Evolutionary conservation across 64 coral and sea anemone genomes (phyloP).

Genomic region (Trachythela sp.): DNA sequence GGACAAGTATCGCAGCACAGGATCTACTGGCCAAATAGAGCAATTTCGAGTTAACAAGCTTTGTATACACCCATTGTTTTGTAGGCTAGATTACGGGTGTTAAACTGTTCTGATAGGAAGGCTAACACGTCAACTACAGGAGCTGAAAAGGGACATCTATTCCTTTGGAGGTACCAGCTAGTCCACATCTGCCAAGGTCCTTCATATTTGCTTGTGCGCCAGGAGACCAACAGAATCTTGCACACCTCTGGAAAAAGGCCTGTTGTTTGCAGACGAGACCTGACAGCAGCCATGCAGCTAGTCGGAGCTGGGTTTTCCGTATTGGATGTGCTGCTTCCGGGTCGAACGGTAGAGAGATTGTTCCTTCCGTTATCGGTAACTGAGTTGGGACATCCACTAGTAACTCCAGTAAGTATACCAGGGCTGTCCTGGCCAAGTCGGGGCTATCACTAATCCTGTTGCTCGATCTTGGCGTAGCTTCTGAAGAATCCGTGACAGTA

Average conservation of each 20-base stretch:
- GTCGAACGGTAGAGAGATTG: neutral
- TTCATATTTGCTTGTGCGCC: slow-evolving; percentile 5
- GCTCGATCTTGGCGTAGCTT: slow-evolving; percentile 36
- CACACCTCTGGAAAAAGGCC: slow-evolving; percentile 7
- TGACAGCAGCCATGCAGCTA: slow-evolving; percentile 9
- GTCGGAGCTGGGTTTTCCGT: neutral
- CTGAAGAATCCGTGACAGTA: slow-evolving; percentile 25
- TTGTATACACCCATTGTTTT: slow-evolving; percentile 2
- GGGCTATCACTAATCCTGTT: slow-evolving; percentile 33
- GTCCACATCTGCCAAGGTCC: slow-evolving; percentile 5
- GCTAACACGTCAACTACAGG: slow-evolving; percentile 6
- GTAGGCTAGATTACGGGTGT: neutral
- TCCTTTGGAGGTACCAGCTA: neutral
- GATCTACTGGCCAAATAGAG: neutral
- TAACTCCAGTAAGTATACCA: slow-evolving; percentile 22
- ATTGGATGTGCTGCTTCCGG: neutral
- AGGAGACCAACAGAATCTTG: neutral
- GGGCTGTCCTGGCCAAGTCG: slow-evolving; percentile 43
- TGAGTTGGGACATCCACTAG: slow-evolving; percentile 26
- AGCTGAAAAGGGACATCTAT: slow-evolving; percentile 20
- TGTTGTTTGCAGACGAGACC: slow-evolving; percentile 1
- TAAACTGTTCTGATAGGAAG: neutral
- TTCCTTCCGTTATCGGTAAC: slow-evolving; percentile 27
- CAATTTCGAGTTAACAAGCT: neutral
- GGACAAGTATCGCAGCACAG: neutral